Evolutionary conservation across 2,113 vertebrate genomes (phyloP).

Genomic region (Gulo gulo): DNA sequence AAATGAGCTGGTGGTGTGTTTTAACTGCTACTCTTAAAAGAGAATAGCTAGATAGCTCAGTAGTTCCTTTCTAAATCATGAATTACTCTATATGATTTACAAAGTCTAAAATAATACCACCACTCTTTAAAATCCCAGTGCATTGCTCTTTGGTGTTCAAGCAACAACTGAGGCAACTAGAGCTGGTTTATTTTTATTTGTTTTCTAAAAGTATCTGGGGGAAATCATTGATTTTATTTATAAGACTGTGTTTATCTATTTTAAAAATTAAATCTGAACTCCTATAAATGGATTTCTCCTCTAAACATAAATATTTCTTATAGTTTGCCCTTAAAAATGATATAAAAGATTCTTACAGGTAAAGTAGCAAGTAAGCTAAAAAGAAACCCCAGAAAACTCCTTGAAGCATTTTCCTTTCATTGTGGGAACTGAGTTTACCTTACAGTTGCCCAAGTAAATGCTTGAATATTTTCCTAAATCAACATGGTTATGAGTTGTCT

Average conservation of each 20-base stretch:
- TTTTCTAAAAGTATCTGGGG: slow-evolving; percentile 18
- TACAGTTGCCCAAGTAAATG: neutral
- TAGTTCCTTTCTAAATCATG: neutral
- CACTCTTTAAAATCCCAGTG: neutral
- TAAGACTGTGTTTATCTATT: slow-evolving; percentile 10
- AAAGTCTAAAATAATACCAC: slow-evolving; percentile 10
- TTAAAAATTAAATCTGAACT: slow-evolving; percentile 49
- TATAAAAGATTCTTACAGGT: slow-evolving; percentile 10
- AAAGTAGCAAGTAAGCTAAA: slow-evolving; percentile 38
- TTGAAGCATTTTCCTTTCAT: slow-evolving; percentile 38
- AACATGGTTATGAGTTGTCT: slow-evolving; percentile 30
- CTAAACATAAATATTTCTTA: slow-evolving; percentile 48
- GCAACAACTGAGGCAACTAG: neutral
- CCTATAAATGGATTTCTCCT: slow-evolving; percentile 14
- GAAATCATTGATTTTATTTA: slow-evolving; percentile 60
- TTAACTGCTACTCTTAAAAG: neutral
- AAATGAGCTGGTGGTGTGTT: slow-evolving; percentile 49
- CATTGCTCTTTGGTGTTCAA: slow-evolving; percentile 21
- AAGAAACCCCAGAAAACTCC: neutral
- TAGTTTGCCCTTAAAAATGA: slow-evolving; percentile 35
- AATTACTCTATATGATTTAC: slow-evolving; percentile 26
- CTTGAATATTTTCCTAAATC: slow-evolving; percentile 56
- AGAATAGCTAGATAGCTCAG: neutral
- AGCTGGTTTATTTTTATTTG: slow-evolving; percentile 45
- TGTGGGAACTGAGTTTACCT: slow-evolving; percentile 31